These are phyloP conservation scores for Diplosoma virens DNA, from an alignment of 23 tunicate species.

Conservation along the genomic window DNA sequence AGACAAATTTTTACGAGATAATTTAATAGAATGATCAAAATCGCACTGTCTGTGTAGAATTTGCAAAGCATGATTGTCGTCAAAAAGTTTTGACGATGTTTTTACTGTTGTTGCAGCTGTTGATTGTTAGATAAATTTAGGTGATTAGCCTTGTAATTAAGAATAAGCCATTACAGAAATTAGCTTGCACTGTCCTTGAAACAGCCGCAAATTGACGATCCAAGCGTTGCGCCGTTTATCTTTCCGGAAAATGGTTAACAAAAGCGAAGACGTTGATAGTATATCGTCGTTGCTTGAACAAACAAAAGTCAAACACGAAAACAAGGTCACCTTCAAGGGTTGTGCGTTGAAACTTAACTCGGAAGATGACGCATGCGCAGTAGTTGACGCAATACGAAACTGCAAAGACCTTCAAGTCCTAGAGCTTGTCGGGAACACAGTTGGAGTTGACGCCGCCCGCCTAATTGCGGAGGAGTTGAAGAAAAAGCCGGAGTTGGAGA, in stretches of 20 bases:
- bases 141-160: too few relatives aligned
- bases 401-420: slow-evolving; percentile 60
- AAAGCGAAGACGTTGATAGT: background rate
- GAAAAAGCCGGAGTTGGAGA: slow-evolving; percentile 54
- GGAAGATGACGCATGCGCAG: slow-evolving; percentile 56
- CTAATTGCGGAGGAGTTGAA: slow-evolving; percentile 46
- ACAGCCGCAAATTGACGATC: too few relatives aligned
- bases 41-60: too few relatives aligned
- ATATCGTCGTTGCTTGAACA: slow-evolving; percentile 23
- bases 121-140: too few relatives aligned
- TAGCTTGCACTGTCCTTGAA: too few relatives aligned
- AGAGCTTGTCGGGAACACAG: slow-evolving; percentile 79
- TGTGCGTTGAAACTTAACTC: slow-evolving; percentile 25
- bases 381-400: slow-evolving; percentile 50
- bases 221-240: too few relatives aligned
- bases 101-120: too few relatives aligned
- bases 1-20: too few relatives aligned
- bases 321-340: slow-evolving; percentile 39
- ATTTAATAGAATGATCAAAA: too few relatives aligned
- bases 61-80: too few relatives aligned
- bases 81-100: too few relatives aligned
- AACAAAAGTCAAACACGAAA: slow-evolving; percentile 26
- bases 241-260: background rate
- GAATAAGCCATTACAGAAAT: too few relatives aligned
- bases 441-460: slow-evolving; percentile 78